phyloP scores from a whole-genome alignment of 2,113 vertebrate species.

The Tragelaphus scriptus region DNA sequence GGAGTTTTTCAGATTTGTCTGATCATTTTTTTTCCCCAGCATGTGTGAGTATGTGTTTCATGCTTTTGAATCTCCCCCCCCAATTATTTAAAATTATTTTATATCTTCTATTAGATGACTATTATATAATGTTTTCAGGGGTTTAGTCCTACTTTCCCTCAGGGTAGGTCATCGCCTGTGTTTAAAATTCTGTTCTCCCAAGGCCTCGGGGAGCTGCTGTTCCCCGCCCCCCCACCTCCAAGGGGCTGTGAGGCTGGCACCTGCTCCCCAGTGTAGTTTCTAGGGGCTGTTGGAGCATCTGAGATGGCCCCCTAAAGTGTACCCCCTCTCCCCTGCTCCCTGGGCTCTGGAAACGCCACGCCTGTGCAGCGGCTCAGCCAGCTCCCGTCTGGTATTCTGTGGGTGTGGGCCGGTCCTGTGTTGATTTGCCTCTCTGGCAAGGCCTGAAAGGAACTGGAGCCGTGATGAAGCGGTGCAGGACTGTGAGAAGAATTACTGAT shows the following conservation, averaged over 20 bases:
- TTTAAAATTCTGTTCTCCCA: neutral
- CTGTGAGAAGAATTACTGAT: neutral
- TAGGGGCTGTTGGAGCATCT: neutral
- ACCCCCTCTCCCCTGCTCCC: neutral
- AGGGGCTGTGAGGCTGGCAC: neutral
- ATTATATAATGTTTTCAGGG: neutral
- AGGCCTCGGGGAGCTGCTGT: neutral
- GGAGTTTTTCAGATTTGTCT: neutral
- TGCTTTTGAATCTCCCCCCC: neutral
- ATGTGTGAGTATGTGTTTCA: neutral
- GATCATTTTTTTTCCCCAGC: neutral
- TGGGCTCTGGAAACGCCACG: neutral
- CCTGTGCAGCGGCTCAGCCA: neutral
- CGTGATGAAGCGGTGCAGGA: fast-evolving
- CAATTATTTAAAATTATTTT: neutral
- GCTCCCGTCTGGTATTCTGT: neutral
- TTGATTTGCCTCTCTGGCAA: neutral
- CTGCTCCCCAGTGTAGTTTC: neutral
- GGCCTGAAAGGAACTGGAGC: neutral
- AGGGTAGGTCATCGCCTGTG: neutral
- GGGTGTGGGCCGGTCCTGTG: neutral
- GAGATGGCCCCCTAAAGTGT: neutral
- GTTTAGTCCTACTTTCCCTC: neutral
- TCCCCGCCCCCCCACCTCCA: fast-evolving
- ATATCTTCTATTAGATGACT: neutral